Evolutionary conservation across 2,797 vertebrate genomes (phyloP), one percentile per base, ranked within the genome.

Genomic region (Sebastes ruberrimus): DNA sequence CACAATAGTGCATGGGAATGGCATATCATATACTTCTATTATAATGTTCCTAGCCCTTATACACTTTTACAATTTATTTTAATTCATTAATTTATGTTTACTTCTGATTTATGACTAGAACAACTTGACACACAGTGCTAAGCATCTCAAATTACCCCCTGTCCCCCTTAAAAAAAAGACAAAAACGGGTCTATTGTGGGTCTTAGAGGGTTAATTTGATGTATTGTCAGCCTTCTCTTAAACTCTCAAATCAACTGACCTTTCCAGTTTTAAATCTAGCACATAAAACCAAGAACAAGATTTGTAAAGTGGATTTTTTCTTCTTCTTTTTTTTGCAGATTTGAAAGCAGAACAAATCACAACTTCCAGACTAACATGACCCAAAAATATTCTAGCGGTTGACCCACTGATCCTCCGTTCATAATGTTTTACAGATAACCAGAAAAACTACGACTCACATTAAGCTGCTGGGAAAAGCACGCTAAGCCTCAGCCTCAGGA

Each of bases 401-500:
- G 64, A 70, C 62, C 81, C 66, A 35, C 30, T 32, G 62, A 67
- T 66, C 32, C 23, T 63, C 22, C 10, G 30, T 25, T 76, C 16
- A 68, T 11, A 53, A 70, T 25, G 38, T 68, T 80, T 82, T 38
- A 60, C 68, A 63, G 25, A 82, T 23, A 72, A 76, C 33, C 53
- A 74, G 64, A 56, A 35, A 76, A 61, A 57, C 8, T 30, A n/a
- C 18, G n/a, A 22, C 6, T 71, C 10, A 53, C 38, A 75, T 75
- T 69, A 30, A 88, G 80, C 64, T 74, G 72, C 23, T 61, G 74
- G 66, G 32, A 49, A 66, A 71, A 46, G 60, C 80, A 60, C 14
- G 11, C 64, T 10, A 65, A 61, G 73, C 59, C 71, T 72, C 70
- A 71, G 78, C 91, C 89, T 49, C 61, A 3, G 71, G 85, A 87